These are phyloP conservation scores for Psittacus erithacus DNA, from an alignment of 2,113 vertebrate genomes.

Conservation along the genomic window DNA sequence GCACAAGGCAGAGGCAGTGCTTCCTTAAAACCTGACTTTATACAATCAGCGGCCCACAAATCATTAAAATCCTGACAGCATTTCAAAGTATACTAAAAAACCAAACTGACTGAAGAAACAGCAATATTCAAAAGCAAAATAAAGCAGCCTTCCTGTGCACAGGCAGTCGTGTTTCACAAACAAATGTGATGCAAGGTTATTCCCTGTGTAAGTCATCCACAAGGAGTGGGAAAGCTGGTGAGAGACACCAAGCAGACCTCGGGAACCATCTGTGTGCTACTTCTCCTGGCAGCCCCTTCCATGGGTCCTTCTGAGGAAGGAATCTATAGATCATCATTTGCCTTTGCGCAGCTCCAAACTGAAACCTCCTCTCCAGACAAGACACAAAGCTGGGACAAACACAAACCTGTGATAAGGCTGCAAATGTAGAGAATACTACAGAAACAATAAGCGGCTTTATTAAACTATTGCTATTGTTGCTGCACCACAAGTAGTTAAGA, in stretches of 20 bases:
- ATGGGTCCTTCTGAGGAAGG: not conserved
- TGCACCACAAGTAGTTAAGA: not conserved
- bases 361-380: not conserved
- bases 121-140: not conserved
- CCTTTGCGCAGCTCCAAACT: not conserved
- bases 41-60: not conserved
- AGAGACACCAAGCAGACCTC: not conserved
- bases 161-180: not conserved
- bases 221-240: not conserved
- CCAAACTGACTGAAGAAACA: not conserved
- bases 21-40: not conserved
- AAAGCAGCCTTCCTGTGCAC: not conserved
- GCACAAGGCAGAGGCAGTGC: not conserved
- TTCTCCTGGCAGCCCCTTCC: not conserved
- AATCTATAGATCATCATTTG: not conserved
- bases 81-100: not conserved
- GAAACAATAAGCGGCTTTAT: not conserved
- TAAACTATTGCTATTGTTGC: not conserved
- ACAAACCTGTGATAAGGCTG: not conserved
- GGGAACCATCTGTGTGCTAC: not conserved
- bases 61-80: not conserved
- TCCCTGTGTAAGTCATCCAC: not conserved
- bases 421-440: fast-evolving
- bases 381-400: not conserved
- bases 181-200: not conserved